Evolutionary conservation across 2,797 vertebrate genomes (phyloP), one percentile per base, ranked within the genome.

Genomic region (Acanthurus tractus): DNA sequence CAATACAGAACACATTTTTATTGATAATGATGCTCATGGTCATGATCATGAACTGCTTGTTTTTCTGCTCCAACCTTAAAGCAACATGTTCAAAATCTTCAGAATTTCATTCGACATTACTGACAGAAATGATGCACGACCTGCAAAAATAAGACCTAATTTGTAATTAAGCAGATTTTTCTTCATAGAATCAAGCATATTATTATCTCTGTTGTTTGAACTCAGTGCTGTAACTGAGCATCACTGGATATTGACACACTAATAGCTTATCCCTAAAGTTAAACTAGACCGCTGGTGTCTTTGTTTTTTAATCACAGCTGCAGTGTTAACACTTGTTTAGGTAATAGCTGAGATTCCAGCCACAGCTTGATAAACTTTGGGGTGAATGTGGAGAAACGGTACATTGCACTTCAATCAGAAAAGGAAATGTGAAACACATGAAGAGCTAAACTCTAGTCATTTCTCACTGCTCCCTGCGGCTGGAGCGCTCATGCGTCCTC

Each of bases 391-490:
- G 86, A 80, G 74, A 76, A 79, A 76, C 18, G 75, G 79, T 87
- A 74, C 79, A 88, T 82, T 92, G 91, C 90, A 90, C 88, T 86
- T 93, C 78, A 91, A 57, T 91, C 89, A 82, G 74, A 86, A 91
- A 63, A 68, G 91, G 91, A 93, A 93, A 94, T 91, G 86, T 84
- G 90, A 93, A 94, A 90, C 92, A 93, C 78, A 73, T 74, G 86
- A 90, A 64, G 78, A 93, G 68, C 88, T 84, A 76, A 89, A 83
- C 64, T 74, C 74, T 2, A 75, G 81, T 88, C 78, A 84, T 92
- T 93, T 91, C 89, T 88, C 61, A 88, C 86, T 87, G n/a, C 86
- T 66, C 62, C 72, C 81, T 85, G 83, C 63, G 78, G 83, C 70
- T 1, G 57, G 57, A 57, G 58, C 42, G 22, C 73, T 75, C 53